These are phyloP conservation scores for Amphimallon solstitiale DNA, from an alignment of 2,888 invertebrate species.

Conservation along the genomic window DNA sequence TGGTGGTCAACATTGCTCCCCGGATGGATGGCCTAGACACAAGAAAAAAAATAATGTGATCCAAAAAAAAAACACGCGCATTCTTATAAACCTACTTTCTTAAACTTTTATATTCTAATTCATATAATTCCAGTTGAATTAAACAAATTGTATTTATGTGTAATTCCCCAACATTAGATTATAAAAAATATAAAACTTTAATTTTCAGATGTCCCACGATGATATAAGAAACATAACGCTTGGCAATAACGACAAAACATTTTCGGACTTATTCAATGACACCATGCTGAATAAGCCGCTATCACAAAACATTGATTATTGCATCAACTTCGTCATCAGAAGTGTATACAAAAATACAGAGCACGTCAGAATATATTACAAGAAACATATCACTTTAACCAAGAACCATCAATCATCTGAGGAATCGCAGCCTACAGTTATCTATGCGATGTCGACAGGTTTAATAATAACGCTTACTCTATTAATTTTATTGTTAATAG, in stretches of 20 bases:
- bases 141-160: too few species aligned
- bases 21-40: too few species aligned
- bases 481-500: slow-evolving; percentile 1
- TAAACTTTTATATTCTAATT: too few species aligned
- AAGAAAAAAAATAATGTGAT: too few species aligned
- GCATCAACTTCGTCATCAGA: slow-evolving; percentile 56
- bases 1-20: too few species aligned
- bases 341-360: slow-evolving; percentile 53
- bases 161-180: too few species aligned
- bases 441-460: neutral
- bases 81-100: too few species aligned
- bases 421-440: neutral
- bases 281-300: slow-evolving; percentile 45
- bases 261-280: slow-evolving; percentile 37
- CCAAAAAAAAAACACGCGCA: too few species aligned
- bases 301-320: slow-evolving; percentile 55
- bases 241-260: slow-evolving; percentile 43
- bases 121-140: too few species aligned
- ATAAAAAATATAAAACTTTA: too few species aligned
- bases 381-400: slow-evolving; percentile 45
- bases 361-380: slow-evolving; percentile 56
- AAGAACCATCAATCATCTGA: neutral
- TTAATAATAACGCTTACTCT: slow-evolving; percentile 16
- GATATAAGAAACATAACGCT: slow-evolving; percentile 50
- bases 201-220: slow-evolving; percentile 43